phyloP scores from a whole-genome alignment of 2,888 invertebrate genomes.

The Neelides folsomi region DNA sequence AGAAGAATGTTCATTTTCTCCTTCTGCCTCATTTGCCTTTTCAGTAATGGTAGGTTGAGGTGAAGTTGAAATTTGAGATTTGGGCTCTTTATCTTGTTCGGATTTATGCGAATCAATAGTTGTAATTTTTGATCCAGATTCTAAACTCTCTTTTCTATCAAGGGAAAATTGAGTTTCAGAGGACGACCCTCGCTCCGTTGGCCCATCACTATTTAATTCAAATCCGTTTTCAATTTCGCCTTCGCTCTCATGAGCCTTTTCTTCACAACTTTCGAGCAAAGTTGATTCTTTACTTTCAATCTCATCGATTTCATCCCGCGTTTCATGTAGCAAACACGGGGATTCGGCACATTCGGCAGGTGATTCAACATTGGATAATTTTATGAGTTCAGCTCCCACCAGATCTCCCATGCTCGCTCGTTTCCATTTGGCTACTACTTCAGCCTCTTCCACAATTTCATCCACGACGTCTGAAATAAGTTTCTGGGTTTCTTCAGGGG shows the following conservation, averaged over 20 bases:
- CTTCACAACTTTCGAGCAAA: too few relatives aligned
- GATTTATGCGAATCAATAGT: not conserved
- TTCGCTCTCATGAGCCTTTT: too few relatives aligned
- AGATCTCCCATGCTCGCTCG: too few relatives aligned
- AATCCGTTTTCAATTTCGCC: too few relatives aligned
- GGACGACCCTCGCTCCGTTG: not conserved
- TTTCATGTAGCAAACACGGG: too few relatives aligned
- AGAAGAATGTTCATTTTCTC: slow-evolving; percentile 1
- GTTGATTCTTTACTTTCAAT: too few relatives aligned
- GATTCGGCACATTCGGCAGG: too few relatives aligned
- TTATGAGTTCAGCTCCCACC: too few relatives aligned
- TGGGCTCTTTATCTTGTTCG: not conserved
- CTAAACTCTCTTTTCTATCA: slow-evolving; percentile 7
- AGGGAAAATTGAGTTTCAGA: slow-evolving; percentile 3
- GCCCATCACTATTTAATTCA: too few relatives aligned
- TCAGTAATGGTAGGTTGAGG: not conserved
- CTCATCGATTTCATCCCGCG: too few relatives aligned
- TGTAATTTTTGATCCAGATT: not conserved
- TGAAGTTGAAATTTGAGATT: not conserved
- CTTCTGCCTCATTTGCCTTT: not conserved
- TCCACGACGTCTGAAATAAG: slow-evolving; percentile 11
- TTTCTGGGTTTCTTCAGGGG: slow-evolving; percentile 9
- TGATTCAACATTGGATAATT: too few relatives aligned
- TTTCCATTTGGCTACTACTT: too few relatives aligned
- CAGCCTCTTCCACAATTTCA: slow-evolving; percentile 3